Conservation (phyloP, 2,888 invertebrate genomes). For the Iphiclides podalirius region DNA sequence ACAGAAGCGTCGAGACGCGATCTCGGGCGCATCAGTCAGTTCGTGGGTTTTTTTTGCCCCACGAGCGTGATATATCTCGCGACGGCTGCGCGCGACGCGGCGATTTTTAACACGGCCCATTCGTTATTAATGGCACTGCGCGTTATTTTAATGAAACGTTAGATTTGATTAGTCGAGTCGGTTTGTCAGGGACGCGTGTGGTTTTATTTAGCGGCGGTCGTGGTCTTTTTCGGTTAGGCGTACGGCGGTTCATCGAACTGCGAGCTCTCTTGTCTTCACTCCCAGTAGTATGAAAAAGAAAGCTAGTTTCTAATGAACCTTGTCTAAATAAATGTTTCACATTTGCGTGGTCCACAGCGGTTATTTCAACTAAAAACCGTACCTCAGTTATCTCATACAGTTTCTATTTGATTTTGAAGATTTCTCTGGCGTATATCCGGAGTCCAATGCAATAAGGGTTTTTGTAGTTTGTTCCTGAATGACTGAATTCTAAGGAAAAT, state of each 20-base stretch:
- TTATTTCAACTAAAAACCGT: too few relatives aligned
- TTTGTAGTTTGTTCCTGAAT: too few relatives aligned
- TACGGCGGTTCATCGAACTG: neutral
- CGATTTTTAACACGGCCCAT: constrained; percentile 40
- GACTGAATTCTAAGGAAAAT: too few relatives aligned
- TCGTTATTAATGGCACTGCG: constrained; percentile 36
- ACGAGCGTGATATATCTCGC: constrained; percentile 32
- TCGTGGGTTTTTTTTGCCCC: constrained; percentile 34
- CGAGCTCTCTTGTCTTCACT: neutral
- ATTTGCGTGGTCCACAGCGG: too few relatives aligned
- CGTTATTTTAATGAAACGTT: constrained; percentile 40
- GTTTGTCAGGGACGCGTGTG: constrained; percentile 31
- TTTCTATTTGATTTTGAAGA: too few relatives aligned
- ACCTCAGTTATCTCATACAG: too few relatives aligned
- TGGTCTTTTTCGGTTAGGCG: constrained; percentile 1
- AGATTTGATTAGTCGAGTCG: constrained; percentile 34
- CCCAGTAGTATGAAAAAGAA: neutral
- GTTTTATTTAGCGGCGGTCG: constrained; percentile 1
- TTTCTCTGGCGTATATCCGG: too few relatives aligned
- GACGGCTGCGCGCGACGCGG: constrained; percentile 32
- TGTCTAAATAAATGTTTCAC: too few relatives aligned
- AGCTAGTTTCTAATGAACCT: too few relatives aligned
- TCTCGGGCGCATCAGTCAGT: constrained; percentile 42
- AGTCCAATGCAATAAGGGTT: too few relatives aligned
- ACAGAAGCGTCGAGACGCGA: constrained; percentile 27